These are phyloP conservation scores for Nyctalus aviator DNA, from an alignment of 2,797 vertebrate species.

Conservation along the genomic window DNA sequence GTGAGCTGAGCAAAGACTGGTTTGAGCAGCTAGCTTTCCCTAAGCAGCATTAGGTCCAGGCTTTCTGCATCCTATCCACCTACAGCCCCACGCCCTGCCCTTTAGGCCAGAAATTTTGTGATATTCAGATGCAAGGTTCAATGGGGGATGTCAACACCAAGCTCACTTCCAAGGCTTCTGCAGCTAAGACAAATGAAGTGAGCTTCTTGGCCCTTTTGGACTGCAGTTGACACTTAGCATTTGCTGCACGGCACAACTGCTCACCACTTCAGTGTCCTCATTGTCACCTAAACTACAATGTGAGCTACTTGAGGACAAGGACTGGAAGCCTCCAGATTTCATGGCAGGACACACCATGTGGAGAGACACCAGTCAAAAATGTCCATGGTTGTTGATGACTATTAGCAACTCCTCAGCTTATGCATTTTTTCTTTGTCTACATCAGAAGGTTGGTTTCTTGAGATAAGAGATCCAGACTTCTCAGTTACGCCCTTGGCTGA, in stretches of 20 bases:
- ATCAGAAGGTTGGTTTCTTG: neutral
- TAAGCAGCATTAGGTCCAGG: neutral
- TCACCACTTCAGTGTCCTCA: neutral
- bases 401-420: neutral
- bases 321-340: neutral
- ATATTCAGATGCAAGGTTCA: neutral
- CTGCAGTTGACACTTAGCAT: neutral
- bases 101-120: neutral
- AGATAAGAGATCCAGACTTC: neutral
- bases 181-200: neutral
- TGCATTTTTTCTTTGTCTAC: neutral
- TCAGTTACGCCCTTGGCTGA: neutral
- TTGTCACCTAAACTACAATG: neutral
- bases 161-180: neutral
- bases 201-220: neutral
- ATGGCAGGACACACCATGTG: neutral
- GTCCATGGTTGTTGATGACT: neutral
- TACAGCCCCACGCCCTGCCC: no score
- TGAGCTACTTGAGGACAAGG: neutral
- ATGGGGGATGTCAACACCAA: neutral
- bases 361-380: neutral
- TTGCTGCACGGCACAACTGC: neutral
- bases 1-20: neutral
- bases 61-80: neutral
- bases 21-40: neutral